These are phyloP conservation scores for Pampus argenteus DNA, from an alignment of 2,797 vertebrate genomes.

Conservation along the genomic window DNA sequence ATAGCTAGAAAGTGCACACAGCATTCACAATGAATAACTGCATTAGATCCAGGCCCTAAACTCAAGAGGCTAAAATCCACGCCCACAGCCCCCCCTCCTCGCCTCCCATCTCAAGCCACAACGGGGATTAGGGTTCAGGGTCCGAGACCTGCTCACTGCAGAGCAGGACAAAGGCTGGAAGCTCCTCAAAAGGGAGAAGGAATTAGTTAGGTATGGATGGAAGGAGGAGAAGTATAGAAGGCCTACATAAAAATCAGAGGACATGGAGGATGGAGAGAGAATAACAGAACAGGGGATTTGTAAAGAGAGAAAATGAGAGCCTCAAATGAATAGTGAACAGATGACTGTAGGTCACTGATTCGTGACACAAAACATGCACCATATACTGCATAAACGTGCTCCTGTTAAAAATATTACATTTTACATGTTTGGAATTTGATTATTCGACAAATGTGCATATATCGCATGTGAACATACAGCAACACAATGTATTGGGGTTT, in stretches of 20 bases:
- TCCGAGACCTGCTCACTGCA: conserved; percentile 1
- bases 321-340: not conserved
- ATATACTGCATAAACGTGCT: not conserved
- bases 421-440: too few species aligned
- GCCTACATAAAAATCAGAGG: conserved; percentile 28
- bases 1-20: not conserved
- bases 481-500: too few species aligned
- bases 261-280: conserved; percentile 30
- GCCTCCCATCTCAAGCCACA: conserved; percentile 19
- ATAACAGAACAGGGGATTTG: conserved; percentile 7
- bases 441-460: too few species aligned
- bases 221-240: conserved; percentile 42
- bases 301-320: conserved; percentile 19
- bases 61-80: conserved; percentile 36
- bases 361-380: not conserved
- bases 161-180: conserved; percentile 56
- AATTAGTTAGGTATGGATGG: conserved; percentile 51
- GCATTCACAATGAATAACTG: conserved; percentile 54
- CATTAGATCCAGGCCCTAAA: conserved; percentile 49
- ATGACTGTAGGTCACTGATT: not conserved
- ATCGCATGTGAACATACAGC: too few species aligned
- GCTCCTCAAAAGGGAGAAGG: conserved; percentile 35
- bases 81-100: not conserved
- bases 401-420: not conserved
- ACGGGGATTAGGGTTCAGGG: conserved; percentile 59